Conservation (phyloP, 2,113 vertebrate species). For the Pao palembangensis region DNA sequence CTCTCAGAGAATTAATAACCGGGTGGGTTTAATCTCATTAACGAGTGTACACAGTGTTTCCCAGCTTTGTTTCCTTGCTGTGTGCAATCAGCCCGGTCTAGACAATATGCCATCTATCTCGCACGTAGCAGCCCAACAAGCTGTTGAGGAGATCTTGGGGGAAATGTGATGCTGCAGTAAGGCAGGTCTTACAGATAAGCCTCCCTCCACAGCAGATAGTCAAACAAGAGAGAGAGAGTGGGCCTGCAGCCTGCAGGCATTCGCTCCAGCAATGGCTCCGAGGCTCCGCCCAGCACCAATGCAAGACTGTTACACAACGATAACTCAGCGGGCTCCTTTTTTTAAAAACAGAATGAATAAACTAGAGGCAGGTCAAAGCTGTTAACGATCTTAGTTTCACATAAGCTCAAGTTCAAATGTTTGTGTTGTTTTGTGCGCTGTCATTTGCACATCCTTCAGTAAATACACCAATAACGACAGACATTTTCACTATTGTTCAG, state of each 20-base stretch:
- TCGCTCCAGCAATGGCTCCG: constrained; percentile 37
- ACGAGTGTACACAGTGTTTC: constrained; percentile 50
- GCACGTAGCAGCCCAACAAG: constrained; percentile 60
- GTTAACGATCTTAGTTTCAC: no score
- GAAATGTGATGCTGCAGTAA: constrained; percentile 65
- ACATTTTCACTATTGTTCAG: no score
- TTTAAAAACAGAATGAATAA: not conserved
- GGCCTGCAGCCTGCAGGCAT: constrained; percentile 50
- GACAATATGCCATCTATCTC: constrained; percentile 61
- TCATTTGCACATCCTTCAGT: no score
- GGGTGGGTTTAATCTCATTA: constrained; percentile 55
- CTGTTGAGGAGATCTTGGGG: constrained; percentile 67
- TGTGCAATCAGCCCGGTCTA: constrained; percentile 60
- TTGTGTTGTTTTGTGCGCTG: no score
- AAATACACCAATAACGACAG: no score
- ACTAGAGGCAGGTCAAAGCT: no score
- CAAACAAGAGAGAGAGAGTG: constrained; percentile 61
- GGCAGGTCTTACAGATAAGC: constrained; percentile 62
- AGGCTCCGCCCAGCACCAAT: constrained; percentile 13
- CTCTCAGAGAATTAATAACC: constrained; percentile 42
- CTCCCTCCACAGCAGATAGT: constrained; percentile 47
- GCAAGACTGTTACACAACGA: constrained; percentile 23
- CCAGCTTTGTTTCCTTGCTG: constrained; percentile 48
- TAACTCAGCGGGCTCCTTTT: constrained; percentile 2
- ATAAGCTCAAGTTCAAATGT: no score